These are phyloP conservation scores for Heliconius hermathena DNA, from an alignment of 1,140 invertebrate species.

Conservation along the genomic window DNA sequence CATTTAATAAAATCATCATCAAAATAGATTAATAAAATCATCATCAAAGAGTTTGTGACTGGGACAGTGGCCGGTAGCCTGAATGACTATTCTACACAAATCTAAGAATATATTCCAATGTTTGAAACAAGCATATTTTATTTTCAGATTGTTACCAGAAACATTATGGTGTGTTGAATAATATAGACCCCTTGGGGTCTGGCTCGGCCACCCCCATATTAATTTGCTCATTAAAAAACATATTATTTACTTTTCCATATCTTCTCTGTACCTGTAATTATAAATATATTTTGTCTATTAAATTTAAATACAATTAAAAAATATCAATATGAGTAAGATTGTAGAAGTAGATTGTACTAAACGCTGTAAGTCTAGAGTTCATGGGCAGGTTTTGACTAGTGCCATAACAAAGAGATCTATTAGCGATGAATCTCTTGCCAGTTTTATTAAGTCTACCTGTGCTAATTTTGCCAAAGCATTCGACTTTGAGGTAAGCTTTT, in stretches of 20 bases:
- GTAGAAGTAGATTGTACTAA: constrained; percentile 78
- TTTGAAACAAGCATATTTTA: not conserved
- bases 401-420: constrained; percentile 83
- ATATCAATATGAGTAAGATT: constrained; percentile 67
- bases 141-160: constrained; percentile 64
- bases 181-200: constrained; percentile 54
- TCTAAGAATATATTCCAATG: not conserved
- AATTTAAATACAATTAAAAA: constrained; percentile 19
- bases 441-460: constrained; percentile 83
- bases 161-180: constrained; percentile 71
- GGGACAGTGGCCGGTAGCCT: too few relatives aligned
- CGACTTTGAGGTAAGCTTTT: constrained; percentile 76
- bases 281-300: constrained; percentile 28
- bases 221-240: constrained; percentile 39
- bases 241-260: constrained; percentile 42
- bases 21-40: too few relatives aligned
- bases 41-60: too few relatives aligned
- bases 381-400: constrained; percentile 83
- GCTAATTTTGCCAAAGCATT: constrained; percentile 82
- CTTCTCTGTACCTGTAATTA: constrained; percentile 45
- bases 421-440: constrained; percentile 81
- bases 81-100: not conserved
- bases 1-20: too few relatives aligned
- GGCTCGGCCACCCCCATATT: constrained; percentile 49
- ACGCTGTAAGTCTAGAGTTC: constrained; percentile 83